phyloP scores from a whole-genome alignment of 2,113 vertebrate genomes.

The Dissostichus mawsoni region DNA sequence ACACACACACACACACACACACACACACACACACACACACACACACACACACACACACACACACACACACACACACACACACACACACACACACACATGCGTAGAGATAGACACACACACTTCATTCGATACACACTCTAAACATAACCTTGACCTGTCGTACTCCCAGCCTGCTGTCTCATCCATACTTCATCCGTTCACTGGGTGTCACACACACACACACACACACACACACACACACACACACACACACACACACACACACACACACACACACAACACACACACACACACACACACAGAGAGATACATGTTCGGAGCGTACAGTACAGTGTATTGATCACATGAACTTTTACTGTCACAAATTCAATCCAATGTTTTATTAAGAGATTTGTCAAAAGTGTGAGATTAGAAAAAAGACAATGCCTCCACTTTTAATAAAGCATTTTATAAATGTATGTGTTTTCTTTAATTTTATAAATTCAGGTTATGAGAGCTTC shows the following conservation, averaged over 20 bases:
- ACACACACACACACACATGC: conserved; percentile 44
- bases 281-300: too few species aligned
- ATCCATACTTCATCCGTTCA: conserved; percentile 66
- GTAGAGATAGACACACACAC: conserved; percentile 43
- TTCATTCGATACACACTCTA: conserved; percentile 48
- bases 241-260: too few species aligned
- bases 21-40: conserved; percentile 43
- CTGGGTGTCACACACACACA: conserved; percentile 31
- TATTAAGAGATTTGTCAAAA: background rate
- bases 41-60: too few species aligned
- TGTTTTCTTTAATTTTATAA: background rate
- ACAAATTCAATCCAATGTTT: conserved; percentile 5
- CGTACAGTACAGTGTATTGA: conserved; percentile 8
- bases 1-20: conserved; percentile 42
- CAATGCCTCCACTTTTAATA: background rate
- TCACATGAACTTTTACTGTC: conserved; percentile 2
- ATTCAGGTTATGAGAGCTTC: background rate
- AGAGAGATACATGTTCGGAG: background rate
- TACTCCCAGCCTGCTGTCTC: conserved; percentile 49
- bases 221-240: too few species aligned
- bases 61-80: conserved; percentile 40
- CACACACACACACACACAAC: too few species aligned
- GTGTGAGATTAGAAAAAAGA: background rate
- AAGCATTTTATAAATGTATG: background rate
- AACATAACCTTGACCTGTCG: conserved; percentile 72